phyloP scores from a whole-genome alignment of 2,113 vertebrate genomes.

The Paradisaea rubra region DNA sequence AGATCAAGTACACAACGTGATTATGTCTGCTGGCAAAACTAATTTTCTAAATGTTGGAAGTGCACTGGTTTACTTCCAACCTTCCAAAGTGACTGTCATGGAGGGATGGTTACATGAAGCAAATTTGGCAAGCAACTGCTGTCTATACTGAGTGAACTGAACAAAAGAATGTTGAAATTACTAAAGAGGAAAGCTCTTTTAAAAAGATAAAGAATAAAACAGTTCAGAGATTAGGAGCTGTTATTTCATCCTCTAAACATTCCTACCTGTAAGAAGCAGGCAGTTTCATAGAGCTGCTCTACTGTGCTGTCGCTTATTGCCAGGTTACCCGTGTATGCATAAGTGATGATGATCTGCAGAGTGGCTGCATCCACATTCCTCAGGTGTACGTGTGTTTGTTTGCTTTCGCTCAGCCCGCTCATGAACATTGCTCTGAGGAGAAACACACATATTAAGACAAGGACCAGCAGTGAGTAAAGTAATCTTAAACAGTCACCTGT shows the following conservation, averaged over 20 bases:
- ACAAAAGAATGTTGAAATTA: background rate
- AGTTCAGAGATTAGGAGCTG: background rate
- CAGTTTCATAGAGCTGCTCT: slow-evolving; percentile 96
- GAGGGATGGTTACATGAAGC: background rate
- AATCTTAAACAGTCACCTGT: background rate
- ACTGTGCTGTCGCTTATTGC: slow-evolving; percentile 91
- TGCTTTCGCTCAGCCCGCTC: slow-evolving; percentile 96
- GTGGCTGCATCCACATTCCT: slow-evolving; percentile 92
- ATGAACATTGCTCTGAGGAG: slow-evolving; percentile 93
- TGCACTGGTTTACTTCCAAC: background rate
- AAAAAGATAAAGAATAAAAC: background rate
- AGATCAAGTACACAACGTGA: background rate
- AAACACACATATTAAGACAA: background rate
- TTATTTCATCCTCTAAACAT: background rate
- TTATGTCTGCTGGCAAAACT: background rate
- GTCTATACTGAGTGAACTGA: background rate
- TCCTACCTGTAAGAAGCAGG: slow-evolving; percentile 94
- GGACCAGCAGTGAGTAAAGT: background rate
- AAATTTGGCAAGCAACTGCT: background rate
- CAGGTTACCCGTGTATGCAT: slow-evolving; percentile 96
- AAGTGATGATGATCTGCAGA: slow-evolving; percentile 92
- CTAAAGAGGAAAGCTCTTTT: background rate
- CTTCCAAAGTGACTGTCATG: background rate
- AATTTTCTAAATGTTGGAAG: background rate
- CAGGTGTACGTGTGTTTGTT: slow-evolving; percentile 93